Evolutionary conservation across 2,113 vertebrate species (phyloP), one percentile per base, ranked within the genome.

Genomic region (Paedocypris sp.): DNA sequence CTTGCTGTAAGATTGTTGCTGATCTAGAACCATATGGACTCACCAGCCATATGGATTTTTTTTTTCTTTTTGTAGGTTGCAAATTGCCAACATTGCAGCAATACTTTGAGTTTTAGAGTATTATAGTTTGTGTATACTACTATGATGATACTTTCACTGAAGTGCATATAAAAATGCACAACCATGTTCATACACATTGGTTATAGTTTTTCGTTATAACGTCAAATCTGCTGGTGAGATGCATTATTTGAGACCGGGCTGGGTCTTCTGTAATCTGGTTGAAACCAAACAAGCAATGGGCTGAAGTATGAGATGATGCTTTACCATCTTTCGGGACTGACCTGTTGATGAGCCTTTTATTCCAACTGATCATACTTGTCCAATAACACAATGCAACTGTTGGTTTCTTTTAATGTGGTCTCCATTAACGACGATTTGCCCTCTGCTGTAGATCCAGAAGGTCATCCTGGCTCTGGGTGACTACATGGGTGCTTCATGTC

Each of bases 401-500:
- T 3, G 9, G 8, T 35, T 16, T 38, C 2, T 2, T 49, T 32
- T 50, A 13, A 32, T 35, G 20, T 23, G 23, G 23, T 13, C 31
- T 4, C 31, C 2, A 13, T 13, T 3, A n/a, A n/a, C n/a, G n/a
- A n/a, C 2, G 10, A 5, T 9, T 38, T 53, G 15, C 5, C 22
- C 39, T n/a, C 3, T 13, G 26, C 8, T 15, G 3, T 50, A 91
- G 90, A 92, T 92, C 62, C 90, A 91, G 38, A 92, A 91, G 77
- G 90, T 92, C 36, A 91, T 92, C 72, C 65, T 92, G 77, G 89
- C 89, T 47, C 81, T 92, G 68, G 90, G 90, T 70, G 90, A 92
- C 54, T 92, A 92, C 72, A 90, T 92, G 89, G 90, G 90, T 69
- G 89, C 90, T 58, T 89, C 89, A 5, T 92, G 90, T 69, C 90